Evolutionary conservation across 2,888 invertebrate species (phyloP), one percentile per base, ranked within the genome.

Genomic region (Nomada ferruginata): DNA sequence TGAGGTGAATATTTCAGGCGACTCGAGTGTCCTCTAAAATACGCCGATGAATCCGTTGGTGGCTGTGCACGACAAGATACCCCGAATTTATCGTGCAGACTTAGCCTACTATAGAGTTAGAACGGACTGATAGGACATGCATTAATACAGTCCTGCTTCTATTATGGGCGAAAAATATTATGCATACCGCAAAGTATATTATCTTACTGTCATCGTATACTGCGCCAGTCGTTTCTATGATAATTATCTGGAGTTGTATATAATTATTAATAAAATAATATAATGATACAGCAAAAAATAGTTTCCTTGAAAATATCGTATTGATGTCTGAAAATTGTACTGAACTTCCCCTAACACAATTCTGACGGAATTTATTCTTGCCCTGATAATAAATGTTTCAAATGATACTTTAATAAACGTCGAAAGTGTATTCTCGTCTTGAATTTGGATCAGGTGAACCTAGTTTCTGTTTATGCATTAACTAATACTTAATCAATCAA

Each of bases 1-100:
- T 55, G 66, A 76, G 79, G 81, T 88, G 89, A 89, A 90, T 90
- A 90, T 90, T 90, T 90, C 80, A 87, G 82, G 76, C 71, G 78
- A 80, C 89, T 85, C 84, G 76, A 88, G 87, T 82, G 83, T 85
- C 85, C 85, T 71, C 79, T 85, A 83, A 85, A 83, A 85, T 83
- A 78, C 76, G 70, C 77, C 85, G 79, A 83, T 85, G 79, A 85
- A 85, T 77, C 73, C 79, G 61, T 53, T 47, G 68, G 68, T 44
- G 52, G 68, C 57, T 73, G 64, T 20, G 57, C 66, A 20, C 69
- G 81, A 77, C 77, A 73, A 61, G 81, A 84, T 78, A 70, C 69
- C 23, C 29, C 59, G 52, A 84, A 84, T 84, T 84, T 84, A 84
- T 75, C 69, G 69, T 36, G 18, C 57, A 50, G 36, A n/a, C 50